Evolutionary conservation across 2,113 vertebrate genomes (phyloP), one percentile per base, ranked within the genome.

Genomic region (Amphiprion percula): DNA sequence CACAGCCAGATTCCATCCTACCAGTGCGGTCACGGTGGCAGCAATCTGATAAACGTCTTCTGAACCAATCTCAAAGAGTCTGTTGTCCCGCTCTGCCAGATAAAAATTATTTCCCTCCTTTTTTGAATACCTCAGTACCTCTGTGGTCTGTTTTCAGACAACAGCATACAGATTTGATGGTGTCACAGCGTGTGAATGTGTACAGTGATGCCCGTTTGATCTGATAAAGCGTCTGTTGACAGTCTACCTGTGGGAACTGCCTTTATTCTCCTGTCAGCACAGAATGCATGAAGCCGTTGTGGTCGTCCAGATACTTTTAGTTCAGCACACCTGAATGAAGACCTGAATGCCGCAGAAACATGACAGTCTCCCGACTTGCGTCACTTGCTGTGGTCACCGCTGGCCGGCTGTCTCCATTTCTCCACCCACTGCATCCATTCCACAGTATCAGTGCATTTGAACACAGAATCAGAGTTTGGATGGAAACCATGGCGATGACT

Each of bases 401-500:
- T 77, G 64, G 62, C 81, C 70, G 49, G 73, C 67, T 61, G 54
- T 68, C 83, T 74, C 67, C 28, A 4, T 62, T 65, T 82, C 81
- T 83, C 83, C 83, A 68, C 79, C 90, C 86, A 85, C 87, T 70
- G 70, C 86, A 78, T 88, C 90, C 80, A 91, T 87, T 87, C 87
- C 84, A 68, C 77, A 74, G 62, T 80, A 92, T 88, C 85, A 87
- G 69, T 74, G 82, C 74, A 58, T 86, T 66, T 68, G 60, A 80
- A 80, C 58, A 65, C 62, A 86, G 55, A 90, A 83, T 44, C 47
- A 5, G 68, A 87, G 87, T 86, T 88, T 87, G 88, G 65, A 85
- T 81, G 85, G 91, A 90, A 92, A 92, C 91, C 90, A 90, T 80
- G 73, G 88, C 69, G 77, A 87, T 93, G 92, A 93, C 85, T 91